These are phyloP conservation scores for Oxycera nigricornis DNA, from an alignment of 2,888 invertebrate genomes.

Conservation along the genomic window DNA sequence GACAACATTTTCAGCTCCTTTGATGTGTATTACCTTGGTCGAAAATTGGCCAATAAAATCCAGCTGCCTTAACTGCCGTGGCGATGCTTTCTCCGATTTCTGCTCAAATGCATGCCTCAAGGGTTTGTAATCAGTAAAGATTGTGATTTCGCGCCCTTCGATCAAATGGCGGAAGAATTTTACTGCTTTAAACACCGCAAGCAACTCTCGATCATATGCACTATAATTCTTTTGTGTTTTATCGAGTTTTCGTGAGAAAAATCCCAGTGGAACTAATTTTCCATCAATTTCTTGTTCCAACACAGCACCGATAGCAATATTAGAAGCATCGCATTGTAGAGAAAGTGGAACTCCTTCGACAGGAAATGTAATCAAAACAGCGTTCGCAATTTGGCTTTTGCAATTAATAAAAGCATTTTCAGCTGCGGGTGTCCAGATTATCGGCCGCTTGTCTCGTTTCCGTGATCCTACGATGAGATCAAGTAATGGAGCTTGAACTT, in stretches of 20 bases:
- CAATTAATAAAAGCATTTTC: conserved; percentile 45
- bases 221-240: conserved; percentile 3
- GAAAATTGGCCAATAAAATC: not conserved
- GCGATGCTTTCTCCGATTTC: conserved; percentile 39
- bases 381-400: conserved; percentile 21
- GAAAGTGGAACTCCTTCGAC: conserved; percentile 16
- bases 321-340: conserved; percentile 35
- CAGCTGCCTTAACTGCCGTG: conserved; percentile 33
- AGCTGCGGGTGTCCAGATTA: conserved; percentile 46
- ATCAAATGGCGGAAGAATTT: conserved; percentile 41
- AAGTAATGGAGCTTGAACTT: conserved; percentile 43
- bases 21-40: not conserved
- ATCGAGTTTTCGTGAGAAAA: conserved; percentile 20
- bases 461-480: conserved; percentile 38
- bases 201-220: conserved; percentile 11
- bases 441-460: conserved; percentile 47
- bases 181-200: conserved; percentile 32
- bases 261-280: conserved; percentile 7
- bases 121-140: not conserved
- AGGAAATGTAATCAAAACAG: conserved; percentile 34
- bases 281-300: conserved; percentile 24
- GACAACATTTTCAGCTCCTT: not conserved
- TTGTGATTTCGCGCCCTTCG: conserved; percentile 21
- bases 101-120: not conserved
- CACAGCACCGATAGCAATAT: conserved; percentile 33